Evolutionary conservation across 2,888 invertebrate species (phyloP).

Genomic region (Tolmerus cingulatus): DNA sequence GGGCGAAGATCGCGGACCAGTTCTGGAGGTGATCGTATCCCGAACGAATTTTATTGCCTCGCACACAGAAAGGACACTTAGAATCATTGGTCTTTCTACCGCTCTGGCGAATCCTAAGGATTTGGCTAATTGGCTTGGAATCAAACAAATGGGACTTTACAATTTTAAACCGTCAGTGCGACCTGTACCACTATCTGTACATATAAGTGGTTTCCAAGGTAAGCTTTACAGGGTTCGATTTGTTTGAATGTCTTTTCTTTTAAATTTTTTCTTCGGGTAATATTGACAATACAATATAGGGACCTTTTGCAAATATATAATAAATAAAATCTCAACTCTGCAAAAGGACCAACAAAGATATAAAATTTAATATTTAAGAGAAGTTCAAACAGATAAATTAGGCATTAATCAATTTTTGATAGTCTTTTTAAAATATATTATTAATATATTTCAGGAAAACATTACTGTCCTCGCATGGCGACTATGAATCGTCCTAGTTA

Average conservation of each 20-base stretch:
- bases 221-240: neutral
- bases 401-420: neutral
- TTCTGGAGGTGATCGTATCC: conserved; percentile 97
- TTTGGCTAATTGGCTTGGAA: conserved; percentile 95
- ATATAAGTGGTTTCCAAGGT: conserved; percentile 94
- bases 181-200: conserved; percentile 91
- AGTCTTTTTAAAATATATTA: neutral
- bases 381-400: too few relatives aligned
- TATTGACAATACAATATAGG: too few relatives aligned
- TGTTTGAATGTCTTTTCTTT: too few relatives aligned
- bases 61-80: conserved; percentile 80
- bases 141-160: conserved; percentile 87
- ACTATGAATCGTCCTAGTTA: conserved; percentile 99
- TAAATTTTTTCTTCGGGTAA: too few relatives aligned
- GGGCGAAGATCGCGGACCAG: conserved; percentile 88
- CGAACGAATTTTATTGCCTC: conserved; percentile 95
- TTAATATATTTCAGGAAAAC: conserved; percentile 66
- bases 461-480: conserved; percentile 99
- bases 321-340: too few relatives aligned
- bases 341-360: too few relatives aligned
- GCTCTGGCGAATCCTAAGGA: conserved; percentile 98
- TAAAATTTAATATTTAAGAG: too few relatives aligned
- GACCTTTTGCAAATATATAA: too few relatives aligned
- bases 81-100: conserved; percentile 95
- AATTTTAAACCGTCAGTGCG: conserved; percentile 98